Evolutionary conservation across 1,140 invertebrate species (phyloP), one percentile per base, ranked within the genome.

Genomic region (Batillaria attramentaria): DNA sequence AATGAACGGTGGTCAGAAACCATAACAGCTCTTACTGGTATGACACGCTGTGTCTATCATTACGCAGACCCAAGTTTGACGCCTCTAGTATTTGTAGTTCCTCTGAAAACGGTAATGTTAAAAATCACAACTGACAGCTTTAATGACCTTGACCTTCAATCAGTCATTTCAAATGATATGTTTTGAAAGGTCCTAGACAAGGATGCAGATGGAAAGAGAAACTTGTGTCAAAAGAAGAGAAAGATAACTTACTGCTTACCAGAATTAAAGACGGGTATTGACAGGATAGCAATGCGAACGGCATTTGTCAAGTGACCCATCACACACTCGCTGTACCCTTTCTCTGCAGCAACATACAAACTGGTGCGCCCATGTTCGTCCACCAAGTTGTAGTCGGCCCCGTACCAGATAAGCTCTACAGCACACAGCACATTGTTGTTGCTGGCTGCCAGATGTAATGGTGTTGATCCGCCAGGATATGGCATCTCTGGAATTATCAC

Each of bases 341-440:
- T 62, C 24, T 79, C 54, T 0, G 72, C 57, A 18, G 78, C 72
- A 41, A 79, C 39, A 62, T 66, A 74, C 50, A 79, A 37, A 5
- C 31, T 18, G 2, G 78, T 79, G 1, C 60, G 72, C 8, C 79
- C 79, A 24, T 77, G 69, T 2, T n/a, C 54, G 43, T 80, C 79
- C 16, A 31, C 20, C 1, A 54, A 37, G 37, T 77, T 69, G 16
- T 60, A 16, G 35, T 77, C 66, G 10, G 73, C 79, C 0, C 74
- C 73, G 35, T 54, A 31, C 41, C 72, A 46, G 20, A 80, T 3
- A 3, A 80, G 69, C 39, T 41, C 3, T 3, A 43, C 6, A 13
- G 72, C 79, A 28, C 69, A 60, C 20, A 43, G 39, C 24, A 57
- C 10, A 50, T 76, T 8, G 28, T 39, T 42, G 35, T 68, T 77